Evolutionary conservation across 1,140 invertebrate species (phyloP).

Genomic region (Nylanderia fulva): DNA sequence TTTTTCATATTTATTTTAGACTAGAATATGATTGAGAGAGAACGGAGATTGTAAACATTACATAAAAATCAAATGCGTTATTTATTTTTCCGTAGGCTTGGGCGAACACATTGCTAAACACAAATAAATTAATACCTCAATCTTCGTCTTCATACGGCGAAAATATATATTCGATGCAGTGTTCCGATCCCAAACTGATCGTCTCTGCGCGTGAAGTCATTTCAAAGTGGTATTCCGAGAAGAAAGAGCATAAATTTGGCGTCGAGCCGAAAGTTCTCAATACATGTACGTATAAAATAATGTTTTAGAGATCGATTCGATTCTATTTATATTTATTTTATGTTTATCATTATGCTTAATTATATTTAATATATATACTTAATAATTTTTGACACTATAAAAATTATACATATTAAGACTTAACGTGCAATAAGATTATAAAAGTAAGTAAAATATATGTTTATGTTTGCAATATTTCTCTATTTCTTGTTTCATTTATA

Average conservation of each 20-base stretch:
- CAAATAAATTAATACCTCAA: slow-evolving; percentile 89
- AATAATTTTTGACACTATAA: background rate
- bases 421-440: background rate
- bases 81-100: slow-evolving; percentile 85
- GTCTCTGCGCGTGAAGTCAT: slow-evolving; percentile 89
- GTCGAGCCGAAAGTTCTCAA: slow-evolving; percentile 88
- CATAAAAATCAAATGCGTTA: background rate
- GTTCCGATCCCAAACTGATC: slow-evolving; percentile 88
- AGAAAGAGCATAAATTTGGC: slow-evolving; percentile 88
- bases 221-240: slow-evolving; percentile 90
- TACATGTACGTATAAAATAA: slow-evolving; percentile 80
- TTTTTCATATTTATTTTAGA: background rate
- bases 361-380: background rate
- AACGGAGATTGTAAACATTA: background rate
- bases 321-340: background rate
- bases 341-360: background rate
- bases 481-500: slow-evolving; percentile 71
- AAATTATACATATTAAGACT: background rate
- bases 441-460: background rate
- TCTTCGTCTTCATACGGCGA: slow-evolving; percentile 88
- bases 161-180: slow-evolving; percentile 90
- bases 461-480: background rate
- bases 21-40: background rate
- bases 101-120: slow-evolving; percentile 91
- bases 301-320: background rate